Percentiles rank a stretch among this genome's conserved stretches.
These are phyloP conservation scores for Microcaecilia unicolor DNA, from an alignment of 2,797 vertebrate genomes.

Conservation along the genomic window DNA sequence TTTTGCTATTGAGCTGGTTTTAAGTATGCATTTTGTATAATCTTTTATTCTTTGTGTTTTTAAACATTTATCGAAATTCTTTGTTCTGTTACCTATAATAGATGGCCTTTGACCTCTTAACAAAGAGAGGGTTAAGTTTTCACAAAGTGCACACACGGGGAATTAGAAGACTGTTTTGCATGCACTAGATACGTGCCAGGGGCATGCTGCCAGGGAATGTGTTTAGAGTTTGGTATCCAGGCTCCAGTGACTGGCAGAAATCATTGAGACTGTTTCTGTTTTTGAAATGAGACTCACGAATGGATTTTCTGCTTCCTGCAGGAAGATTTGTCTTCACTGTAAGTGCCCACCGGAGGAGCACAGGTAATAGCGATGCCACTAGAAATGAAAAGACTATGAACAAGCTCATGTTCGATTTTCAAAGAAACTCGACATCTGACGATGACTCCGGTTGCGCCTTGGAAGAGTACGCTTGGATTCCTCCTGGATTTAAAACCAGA, in stretches of 20 bases:
- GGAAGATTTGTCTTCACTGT: conserved; percentile 97
- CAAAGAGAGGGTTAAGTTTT: background rate
- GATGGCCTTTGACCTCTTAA: conserved; percentile 22
- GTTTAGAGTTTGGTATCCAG: conserved; percentile 26
- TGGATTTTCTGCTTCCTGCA: conserved; percentile 28
- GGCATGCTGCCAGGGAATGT: conserved; percentile 18
- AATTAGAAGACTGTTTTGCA: conserved; percentile 1
- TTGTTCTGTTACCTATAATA: conserved; percentile 1
- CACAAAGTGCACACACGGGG: conserved; percentile 1
- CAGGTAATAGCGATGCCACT: conserved; percentile 88
- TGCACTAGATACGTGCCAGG: conserved; percentile 16
- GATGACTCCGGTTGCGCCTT: conserved; percentile 94
- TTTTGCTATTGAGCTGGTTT: background rate
- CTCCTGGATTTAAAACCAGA: conserved; percentile 93
- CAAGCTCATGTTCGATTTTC: conserved; percentile 98
- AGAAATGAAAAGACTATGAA: conserved; percentile 98
- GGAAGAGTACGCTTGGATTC: conserved; percentile 97
- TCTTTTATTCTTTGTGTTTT: background rate
- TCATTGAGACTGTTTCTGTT: background rate
- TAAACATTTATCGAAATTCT: background rate
- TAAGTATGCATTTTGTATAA: background rate
- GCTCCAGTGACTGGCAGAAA: background rate
- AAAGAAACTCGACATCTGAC: conserved; percentile 95
- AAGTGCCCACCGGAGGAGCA: conserved; percentile 96
- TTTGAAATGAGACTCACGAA: conserved; percentile 6